Evolutionary conservation across 2,888 invertebrate species (phyloP).

Genomic region (Erpobdella octoculata): DNA sequence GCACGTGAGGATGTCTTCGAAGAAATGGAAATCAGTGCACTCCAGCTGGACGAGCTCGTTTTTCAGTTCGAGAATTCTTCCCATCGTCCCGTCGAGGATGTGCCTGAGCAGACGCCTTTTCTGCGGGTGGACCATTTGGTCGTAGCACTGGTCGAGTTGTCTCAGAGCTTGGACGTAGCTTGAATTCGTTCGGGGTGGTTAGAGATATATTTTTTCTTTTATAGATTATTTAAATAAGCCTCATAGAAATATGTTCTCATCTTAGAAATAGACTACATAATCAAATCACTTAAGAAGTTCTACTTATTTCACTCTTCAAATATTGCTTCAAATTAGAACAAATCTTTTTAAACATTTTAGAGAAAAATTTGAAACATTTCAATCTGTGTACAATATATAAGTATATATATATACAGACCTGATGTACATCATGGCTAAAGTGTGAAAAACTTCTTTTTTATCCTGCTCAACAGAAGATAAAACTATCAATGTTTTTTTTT

Average conservation of each 20-base stretch:
- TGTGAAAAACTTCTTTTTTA: slow-evolving; percentile 50
- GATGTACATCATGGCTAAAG: slow-evolving; percentile 61
- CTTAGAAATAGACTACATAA: too few relatives aligned
- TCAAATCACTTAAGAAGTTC: too few relatives aligned
- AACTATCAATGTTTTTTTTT: neutral
- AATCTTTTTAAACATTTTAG: too few relatives aligned
- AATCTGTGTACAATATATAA: neutral
- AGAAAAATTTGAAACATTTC: too few relatives aligned
- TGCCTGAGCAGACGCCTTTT: slow-evolving; percentile 69
- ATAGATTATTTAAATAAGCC: neutral
- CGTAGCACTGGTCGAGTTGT: slow-evolving; percentile 71
- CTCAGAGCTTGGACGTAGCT: slow-evolving; percentile 72
- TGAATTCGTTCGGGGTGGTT: neutral
- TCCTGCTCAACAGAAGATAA: slow-evolving; percentile 44
- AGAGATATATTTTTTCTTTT: neutral
- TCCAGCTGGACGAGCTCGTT: slow-evolving; percentile 77
- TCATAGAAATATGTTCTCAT: too few relatives aligned
- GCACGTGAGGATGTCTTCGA: slow-evolving; percentile 70
- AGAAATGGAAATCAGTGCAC: slow-evolving; percentile 75
- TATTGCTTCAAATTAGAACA: too few relatives aligned
- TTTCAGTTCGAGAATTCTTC: slow-evolving; percentile 76
- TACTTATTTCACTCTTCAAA: too few relatives aligned
- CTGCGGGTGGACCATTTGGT: slow-evolving; percentile 85
- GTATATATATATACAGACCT: neutral
- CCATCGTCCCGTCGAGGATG: slow-evolving; percentile 59